Evolutionary conservation across 2,113 vertebrate species (phyloP).

Genomic region (Crotalus helleri): DNA sequence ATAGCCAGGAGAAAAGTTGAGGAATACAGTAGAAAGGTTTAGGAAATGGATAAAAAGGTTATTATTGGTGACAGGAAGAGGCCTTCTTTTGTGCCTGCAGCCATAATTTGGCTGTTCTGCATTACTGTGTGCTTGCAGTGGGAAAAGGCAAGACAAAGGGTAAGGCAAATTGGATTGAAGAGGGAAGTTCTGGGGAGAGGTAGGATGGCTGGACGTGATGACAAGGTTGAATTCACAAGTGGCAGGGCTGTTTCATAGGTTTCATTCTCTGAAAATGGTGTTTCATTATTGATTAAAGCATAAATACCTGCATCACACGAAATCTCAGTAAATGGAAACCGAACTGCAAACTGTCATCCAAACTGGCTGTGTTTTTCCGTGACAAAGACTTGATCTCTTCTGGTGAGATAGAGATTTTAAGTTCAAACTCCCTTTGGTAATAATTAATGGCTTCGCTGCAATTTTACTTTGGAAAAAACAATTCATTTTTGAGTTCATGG

Average conservation of each 20-base stretch:
- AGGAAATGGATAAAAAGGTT: background rate
- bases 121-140: background rate
- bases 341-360: background rate
- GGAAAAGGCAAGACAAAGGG: background rate
- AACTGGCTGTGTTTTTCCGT: constrained; percentile 8
- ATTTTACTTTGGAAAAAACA: constrained; percentile 11
- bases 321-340: background rate
- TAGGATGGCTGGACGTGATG: background rate
- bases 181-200: background rate
- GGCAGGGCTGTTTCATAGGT: background rate
- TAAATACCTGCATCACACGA: background rate
- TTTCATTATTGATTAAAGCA: background rate
- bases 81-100: background rate
- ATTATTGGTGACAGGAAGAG: background rate
- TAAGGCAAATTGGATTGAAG: background rate
- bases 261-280: background rate
- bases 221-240: background rate
- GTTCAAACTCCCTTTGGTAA: constrained; percentile 7
- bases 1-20: background rate
- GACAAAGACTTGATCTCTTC: constrained; percentile 23
- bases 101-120: background rate
- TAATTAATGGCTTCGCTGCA: background rate
- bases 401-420: background rate
- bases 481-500: constrained; percentile 29
- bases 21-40: background rate